These are phyloP conservation scores for Dicaeum eximium DNA, from an alignment of 2,113 vertebrate genomes.

Conservation along the genomic window DNA sequence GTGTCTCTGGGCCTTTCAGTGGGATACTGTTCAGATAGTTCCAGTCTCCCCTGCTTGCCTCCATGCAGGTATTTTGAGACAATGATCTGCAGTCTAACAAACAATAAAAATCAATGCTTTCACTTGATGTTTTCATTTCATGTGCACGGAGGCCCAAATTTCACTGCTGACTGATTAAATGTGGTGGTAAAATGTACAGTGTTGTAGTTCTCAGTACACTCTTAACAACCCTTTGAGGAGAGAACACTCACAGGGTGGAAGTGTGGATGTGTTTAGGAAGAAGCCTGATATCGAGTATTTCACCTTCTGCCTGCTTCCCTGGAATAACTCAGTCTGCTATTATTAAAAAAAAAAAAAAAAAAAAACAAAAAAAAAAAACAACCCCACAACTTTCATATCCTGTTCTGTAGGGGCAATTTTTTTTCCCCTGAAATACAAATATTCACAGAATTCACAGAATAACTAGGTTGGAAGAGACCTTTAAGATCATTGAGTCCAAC, in stretches of 20 bases:
- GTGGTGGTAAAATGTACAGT: neutral
- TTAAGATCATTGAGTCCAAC: too few species aligned
- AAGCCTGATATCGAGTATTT: neutral
- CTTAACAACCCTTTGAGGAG: neutral
- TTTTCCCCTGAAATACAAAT: neutral
- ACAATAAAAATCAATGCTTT: neutral
- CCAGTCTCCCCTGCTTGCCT: neutral
- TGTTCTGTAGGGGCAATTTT: neutral
- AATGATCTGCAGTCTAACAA: neutral
- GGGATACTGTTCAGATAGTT: neutral
- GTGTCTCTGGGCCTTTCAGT: neutral
- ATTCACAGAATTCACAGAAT: too few species aligned
- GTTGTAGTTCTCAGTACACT: neutral
- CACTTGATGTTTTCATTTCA: neutral
- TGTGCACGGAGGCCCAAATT: fast-evolving
- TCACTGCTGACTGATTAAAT: neutral
- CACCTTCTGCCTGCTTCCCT: neutral
- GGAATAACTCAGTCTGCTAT: neutral
- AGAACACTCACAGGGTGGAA: neutral
- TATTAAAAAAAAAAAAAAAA: neutral
- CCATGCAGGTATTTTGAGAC: neutral
- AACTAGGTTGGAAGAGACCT: too few species aligned
- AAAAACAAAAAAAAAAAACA: neutral
- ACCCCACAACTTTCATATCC: neutral
- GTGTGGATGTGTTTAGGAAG: neutral